phyloP scores from a whole-genome alignment of 2,797 vertebrate species.

The Pangasius sanitwongsei region DNA sequence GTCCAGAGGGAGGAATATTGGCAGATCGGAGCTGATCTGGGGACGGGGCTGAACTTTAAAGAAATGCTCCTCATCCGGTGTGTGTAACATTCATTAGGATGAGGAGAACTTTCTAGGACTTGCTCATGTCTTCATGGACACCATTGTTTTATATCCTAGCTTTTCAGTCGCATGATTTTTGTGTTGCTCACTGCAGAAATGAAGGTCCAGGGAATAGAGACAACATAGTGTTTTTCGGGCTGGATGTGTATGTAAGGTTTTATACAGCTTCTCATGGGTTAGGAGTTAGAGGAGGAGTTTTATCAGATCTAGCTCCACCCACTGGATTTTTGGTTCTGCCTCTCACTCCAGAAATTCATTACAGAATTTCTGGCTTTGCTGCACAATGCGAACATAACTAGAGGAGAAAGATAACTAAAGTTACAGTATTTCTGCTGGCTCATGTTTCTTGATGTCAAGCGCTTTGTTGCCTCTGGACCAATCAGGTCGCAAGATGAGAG shows the following conservation, averaged over 20 bases:
- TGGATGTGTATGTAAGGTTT: neutral
- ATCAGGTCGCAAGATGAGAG: neutral
- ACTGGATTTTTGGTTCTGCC: neutral
- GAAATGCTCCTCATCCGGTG: conserved; percentile 46
- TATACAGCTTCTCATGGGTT: neutral
- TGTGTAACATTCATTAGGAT: neutral
- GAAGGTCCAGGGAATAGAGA: neutral
- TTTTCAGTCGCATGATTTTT: neutral
- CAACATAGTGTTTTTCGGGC: neutral
- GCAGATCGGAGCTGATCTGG: conserved; percentile 68
- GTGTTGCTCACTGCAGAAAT: neutral
- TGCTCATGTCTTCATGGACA: neutral
- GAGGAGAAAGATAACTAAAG: neutral
- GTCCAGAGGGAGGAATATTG: conserved; percentile 58
- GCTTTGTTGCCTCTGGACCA: neutral
- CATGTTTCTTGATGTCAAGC: neutral
- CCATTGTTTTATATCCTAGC: neutral
- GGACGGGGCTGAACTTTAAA: conserved; percentile 75
- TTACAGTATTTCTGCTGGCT: neutral
- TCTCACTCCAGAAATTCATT: neutral
- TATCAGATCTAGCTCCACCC: neutral
- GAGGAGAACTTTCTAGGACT: neutral
- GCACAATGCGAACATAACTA: neutral
- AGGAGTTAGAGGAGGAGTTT: neutral
- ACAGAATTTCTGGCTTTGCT: neutral